Evolutionary conservation across 2,113 vertebrate genomes (phyloP), one percentile per base, ranked within the genome.

Genomic region (Engraulis encrasicolus): DNA sequence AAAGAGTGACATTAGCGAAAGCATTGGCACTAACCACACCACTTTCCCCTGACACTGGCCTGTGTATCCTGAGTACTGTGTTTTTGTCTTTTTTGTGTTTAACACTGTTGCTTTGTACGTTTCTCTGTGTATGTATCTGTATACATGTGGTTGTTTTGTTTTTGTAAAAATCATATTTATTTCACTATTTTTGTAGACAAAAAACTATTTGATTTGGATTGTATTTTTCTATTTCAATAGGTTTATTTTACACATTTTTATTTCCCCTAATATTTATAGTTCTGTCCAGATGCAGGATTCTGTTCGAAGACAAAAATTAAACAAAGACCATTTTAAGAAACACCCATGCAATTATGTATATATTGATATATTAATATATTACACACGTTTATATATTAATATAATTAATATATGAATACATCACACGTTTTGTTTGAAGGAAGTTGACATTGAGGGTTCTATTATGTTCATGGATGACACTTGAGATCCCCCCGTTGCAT

Each of bases 161-260:
- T 90, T 95, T 95, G 95, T 94, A 91, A 96, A 92, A 96, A 98
- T 98, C 96, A 96, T 98, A 98, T 99, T 99, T 99, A 98, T 99
- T 99, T 99, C 96, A 96, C 96, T 99, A 98, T 99, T 98, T 99
- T 99, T 99, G 96, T 99, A 99, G 97, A 95, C 81, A 86, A 92
- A 96, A 96, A 95, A 92, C 93, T 90, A 95, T 95, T 97, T 98
- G 96, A 96, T 97, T 97, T 98, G 97, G 95, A 98, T 97, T 97
- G 97, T 99, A 98, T 99, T 99, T 99, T 99, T 99, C 95, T 98
- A 98, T 97, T 98, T 96, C 95, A 96, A 96, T 91, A 96, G 95
- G 95, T 95, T 94, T 90, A 89, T 91, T 86, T 86, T 86, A 88
- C 49, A 19, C 86, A 91, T 90, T 88, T 95, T 95, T 96, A 90